phyloP scores from a whole-genome alignment of 2,113 vertebrate genomes.

The Semnornis frantzii region DNA sequence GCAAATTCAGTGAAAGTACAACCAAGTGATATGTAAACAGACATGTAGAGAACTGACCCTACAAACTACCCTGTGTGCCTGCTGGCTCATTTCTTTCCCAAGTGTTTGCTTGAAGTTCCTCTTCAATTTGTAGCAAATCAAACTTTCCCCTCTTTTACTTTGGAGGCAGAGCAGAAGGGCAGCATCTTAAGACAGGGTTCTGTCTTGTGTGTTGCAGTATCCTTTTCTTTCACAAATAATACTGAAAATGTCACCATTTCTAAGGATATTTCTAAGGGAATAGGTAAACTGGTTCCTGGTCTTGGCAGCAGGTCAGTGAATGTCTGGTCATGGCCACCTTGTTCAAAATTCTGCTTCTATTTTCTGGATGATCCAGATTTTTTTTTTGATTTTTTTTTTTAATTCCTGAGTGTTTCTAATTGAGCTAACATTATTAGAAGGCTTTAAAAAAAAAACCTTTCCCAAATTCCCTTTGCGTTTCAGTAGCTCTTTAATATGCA shows the following conservation, averaged over 20 bases:
- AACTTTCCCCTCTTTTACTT: neutral
- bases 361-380: conserved; percentile 55
- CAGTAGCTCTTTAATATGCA: conserved; percentile 86
- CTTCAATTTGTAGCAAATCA: neutral
- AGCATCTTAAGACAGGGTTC: neutral
- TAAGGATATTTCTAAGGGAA: neutral
- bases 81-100: neutral
- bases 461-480: conserved; percentile 81
- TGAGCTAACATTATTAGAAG: conserved; percentile 81
- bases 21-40: neutral
- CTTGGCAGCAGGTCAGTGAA: neutral
- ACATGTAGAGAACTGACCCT: neutral
- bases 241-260: neutral
- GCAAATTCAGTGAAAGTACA: neutral
- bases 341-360: neutral
- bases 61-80: neutral
- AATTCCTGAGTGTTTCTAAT: conserved; percentile 74
- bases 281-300: neutral
- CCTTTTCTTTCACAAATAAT: neutral
- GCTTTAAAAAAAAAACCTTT: conserved; percentile 4
- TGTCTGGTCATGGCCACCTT: neutral
- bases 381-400: neutral
- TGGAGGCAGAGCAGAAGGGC: neutral
- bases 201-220: fast-evolving
- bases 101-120: neutral